Conservation (phyloP, 2,888 invertebrate genomes). For the Tiphia femorata region DNA sequence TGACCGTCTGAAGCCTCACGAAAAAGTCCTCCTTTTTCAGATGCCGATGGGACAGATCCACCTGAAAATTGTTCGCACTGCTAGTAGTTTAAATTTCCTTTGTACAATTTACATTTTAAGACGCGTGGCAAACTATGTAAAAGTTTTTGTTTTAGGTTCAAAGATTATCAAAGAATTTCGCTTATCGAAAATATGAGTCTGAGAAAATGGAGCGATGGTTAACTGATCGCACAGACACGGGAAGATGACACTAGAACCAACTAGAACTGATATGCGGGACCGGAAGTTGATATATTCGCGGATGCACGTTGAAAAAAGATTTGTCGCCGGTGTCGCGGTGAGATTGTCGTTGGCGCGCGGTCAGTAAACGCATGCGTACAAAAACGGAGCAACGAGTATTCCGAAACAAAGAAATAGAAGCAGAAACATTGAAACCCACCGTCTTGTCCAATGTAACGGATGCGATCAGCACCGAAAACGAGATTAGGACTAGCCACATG, state of each 20-base stretch:
- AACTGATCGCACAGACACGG: too few relatives aligned
- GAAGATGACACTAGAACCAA: too few relatives aligned
- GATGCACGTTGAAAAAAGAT: not conserved
- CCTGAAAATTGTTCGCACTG: too few relatives aligned
- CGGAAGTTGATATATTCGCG: slow-evolving; percentile 20
- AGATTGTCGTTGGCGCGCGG: not conserved
- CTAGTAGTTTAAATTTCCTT: not conserved
- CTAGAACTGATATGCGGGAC: slow-evolving; percentile 14
- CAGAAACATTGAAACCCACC: slow-evolving; percentile 30
- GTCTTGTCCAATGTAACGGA: slow-evolving; percentile 13
- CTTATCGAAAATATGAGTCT: too few relatives aligned
- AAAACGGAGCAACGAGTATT: not conserved
- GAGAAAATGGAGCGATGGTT: too few relatives aligned
- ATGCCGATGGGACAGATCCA: slow-evolving; percentile 55
- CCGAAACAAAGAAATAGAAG: not conserved
- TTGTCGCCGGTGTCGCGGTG: slow-evolving; percentile 7
- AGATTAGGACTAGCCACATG: slow-evolving; percentile 37
- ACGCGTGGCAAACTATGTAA: too few relatives aligned
- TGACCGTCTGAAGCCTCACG: slow-evolving; percentile 45
- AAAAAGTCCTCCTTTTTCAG: slow-evolving; percentile 63
- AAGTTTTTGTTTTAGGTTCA: too few relatives aligned
- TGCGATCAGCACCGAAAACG: slow-evolving; percentile 26
- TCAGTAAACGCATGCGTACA: not conserved
- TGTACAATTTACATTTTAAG: too few relatives aligned
- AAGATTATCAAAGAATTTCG: too few relatives aligned